Evolutionary conservation across 2,113 vertebrate species (phyloP).

Genomic region (Pipa parva): DNA sequence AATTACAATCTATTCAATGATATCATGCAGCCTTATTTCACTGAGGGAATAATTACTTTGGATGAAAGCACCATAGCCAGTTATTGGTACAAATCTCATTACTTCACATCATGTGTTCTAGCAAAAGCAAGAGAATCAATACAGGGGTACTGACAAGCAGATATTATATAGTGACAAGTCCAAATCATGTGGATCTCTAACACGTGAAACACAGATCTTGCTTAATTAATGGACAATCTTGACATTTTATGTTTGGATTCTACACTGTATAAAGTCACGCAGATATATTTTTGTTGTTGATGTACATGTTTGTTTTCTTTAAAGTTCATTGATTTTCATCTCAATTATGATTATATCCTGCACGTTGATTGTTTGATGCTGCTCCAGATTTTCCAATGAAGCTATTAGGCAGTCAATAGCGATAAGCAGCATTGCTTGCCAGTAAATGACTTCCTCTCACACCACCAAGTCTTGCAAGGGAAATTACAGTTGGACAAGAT

Average conservation of each 20-base stretch:
- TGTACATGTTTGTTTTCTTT: slow-evolving; percentile 22
- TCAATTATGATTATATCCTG: slow-evolving; percentile 17
- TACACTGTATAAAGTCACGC: not conserved
- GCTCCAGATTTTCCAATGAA: slow-evolving; percentile 12
- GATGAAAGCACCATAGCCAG: slow-evolving; percentile 1
- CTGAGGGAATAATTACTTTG: slow-evolving; percentile 8
- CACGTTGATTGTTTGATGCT: slow-evolving; percentile 23
- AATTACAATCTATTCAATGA: slow-evolving; percentile 14
- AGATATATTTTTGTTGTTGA: slow-evolving; percentile 3
- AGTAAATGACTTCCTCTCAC: slow-evolving; percentile 9
- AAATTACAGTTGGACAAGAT: not conserved
- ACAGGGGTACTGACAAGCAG: not conserved
- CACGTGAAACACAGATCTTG: not conserved
- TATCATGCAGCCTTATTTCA: slow-evolving; percentile 2
- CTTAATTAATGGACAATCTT: not conserved
- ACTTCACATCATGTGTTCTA: not conserved
- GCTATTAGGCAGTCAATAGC: slow-evolving; percentile 27
- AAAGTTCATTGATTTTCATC: slow-evolving; percentile 36
- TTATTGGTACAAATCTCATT: slow-evolving; percentile 1
- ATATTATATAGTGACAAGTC: not conserved
- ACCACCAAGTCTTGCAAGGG: not conserved
- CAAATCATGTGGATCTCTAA: not conserved
- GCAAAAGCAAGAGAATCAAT: slow-evolving; percentile 19
- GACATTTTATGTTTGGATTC: not conserved
- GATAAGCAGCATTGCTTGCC: not conserved